phyloP scores from a whole-genome alignment of 2,888 invertebrate species.

The Scelioninae gen. 1 region DNA sequence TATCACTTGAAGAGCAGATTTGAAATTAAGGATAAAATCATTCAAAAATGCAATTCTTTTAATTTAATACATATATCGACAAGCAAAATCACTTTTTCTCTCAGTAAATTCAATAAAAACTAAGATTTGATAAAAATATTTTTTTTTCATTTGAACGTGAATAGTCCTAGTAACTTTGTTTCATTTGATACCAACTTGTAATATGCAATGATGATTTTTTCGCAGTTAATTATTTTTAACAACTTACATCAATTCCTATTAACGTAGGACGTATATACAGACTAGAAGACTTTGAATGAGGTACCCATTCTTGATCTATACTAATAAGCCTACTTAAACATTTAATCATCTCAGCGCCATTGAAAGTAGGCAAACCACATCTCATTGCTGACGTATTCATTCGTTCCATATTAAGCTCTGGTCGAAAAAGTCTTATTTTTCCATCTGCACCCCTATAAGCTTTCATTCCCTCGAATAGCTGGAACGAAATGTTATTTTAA shows the following conservation, averaged over 20 bases:
- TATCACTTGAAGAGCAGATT: no score
- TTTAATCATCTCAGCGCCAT: slow-evolving; percentile 92
- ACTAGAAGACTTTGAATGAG: slow-evolving; percentile 94
- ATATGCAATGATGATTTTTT: no score
- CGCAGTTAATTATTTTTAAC: no score
- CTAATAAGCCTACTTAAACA: slow-evolving; percentile 93
- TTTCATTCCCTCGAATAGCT: slow-evolving; percentile 99
- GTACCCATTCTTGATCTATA: slow-evolving; percentile 99
- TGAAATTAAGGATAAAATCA: no score
- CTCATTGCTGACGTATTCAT: slow-evolving; percentile 94
- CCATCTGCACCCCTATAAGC: slow-evolving; percentile 97
- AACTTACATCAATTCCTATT: slow-evolving; percentile 97
- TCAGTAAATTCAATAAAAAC: no score
- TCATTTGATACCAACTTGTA: no score
- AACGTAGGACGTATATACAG: slow-evolving; percentile 98
- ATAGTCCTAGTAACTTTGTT: no score
- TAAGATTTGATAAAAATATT: no score
- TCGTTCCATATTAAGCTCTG: slow-evolving; percentile 96
- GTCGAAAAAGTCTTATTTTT: slow-evolving; percentile 96
- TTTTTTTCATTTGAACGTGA: no score
- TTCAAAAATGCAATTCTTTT: no score
- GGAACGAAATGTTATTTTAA: slow-evolving; percentile 69
- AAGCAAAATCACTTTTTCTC: no score
- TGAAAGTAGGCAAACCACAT: slow-evolving; percentile 95
- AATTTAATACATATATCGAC: no score